Conservation (phyloP, 2,113 vertebrate genomes). For the Phylloscopus trochilus region DNA sequence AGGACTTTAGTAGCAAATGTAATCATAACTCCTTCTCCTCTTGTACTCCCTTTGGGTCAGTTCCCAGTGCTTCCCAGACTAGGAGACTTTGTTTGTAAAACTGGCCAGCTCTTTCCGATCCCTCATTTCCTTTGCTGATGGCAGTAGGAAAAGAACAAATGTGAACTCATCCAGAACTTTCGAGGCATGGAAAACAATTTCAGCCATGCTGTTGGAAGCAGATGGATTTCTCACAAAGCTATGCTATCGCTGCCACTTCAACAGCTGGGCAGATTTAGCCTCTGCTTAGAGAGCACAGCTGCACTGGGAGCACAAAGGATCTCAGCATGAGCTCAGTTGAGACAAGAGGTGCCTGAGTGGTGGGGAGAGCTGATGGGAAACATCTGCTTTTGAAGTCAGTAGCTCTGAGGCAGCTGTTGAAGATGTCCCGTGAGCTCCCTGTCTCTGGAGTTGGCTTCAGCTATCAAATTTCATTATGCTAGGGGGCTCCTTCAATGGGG, state of each 20-base stretch:
- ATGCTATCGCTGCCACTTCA: background rate
- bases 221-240: background rate
- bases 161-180: slow-evolving; percentile 22
- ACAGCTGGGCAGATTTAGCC: slow-evolving; percentile 28
- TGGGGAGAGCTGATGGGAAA: slow-evolving; percentile 13
- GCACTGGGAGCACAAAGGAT: background rate
- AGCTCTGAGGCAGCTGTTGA: slow-evolving; percentile 26
- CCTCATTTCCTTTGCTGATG: background rate
- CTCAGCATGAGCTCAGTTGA: background rate
- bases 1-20: background rate
- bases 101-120: background rate
- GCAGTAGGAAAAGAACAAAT: background rate
- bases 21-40: background rate
- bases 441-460: background rate
- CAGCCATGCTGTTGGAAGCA: background rate
- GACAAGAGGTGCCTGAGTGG: background rate
- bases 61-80: background rate
- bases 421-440: background rate
- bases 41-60: background rate
- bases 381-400: slow-evolving; percentile 25
- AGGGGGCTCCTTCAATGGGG: background rate
- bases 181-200: background rate
- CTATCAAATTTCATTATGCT: background rate
- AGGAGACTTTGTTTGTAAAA: background rate
- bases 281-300: background rate